Evolutionary conservation across 2,888 invertebrate genomes (phyloP).

Genomic region (Stictocephala bisonia): DNA sequence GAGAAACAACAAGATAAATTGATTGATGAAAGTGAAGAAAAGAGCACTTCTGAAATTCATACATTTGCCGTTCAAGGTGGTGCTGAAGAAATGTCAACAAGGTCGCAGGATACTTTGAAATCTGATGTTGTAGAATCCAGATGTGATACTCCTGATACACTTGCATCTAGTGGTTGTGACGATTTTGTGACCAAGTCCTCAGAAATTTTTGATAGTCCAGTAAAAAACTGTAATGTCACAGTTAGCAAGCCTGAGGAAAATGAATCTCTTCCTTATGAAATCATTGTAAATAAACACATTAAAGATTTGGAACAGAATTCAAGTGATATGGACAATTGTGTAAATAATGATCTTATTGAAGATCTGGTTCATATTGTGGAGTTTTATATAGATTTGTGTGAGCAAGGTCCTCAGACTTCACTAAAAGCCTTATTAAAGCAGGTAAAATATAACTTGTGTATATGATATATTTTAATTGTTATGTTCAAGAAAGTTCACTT

Average conservation of each 20-base stretch:
- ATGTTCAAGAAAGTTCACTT: too few species aligned
- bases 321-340: background rate
- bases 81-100: conserved; percentile 63
- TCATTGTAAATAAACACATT: conserved; percentile 41
- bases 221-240: conserved; percentile 1
- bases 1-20: background rate
- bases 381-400: conserved; percentile 45
- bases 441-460: too few species aligned
- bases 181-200: conserved; percentile 41
- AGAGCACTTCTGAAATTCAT: conserved; percentile 61
- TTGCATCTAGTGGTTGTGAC: conserved; percentile 44
- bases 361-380: conserved; percentile 44
- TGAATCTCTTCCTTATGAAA: conserved; percentile 26
- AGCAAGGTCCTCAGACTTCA: conserved; percentile 33
- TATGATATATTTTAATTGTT: too few species aligned
- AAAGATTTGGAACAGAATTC: conserved; percentile 32
- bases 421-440: conserved; percentile 41
- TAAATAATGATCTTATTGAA: conserved; percentile 42
- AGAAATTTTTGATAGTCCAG: conserved; percentile 43
- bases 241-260: background rate
- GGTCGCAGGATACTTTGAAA: conserved; percentile 46
- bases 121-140: conserved; percentile 44
- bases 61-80: conserved; percentile 66
- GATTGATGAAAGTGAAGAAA: conserved; percentile 26
- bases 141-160: conserved; percentile 47